These are phyloP conservation scores for Hepsetus odoe DNA, from an alignment of 2,113 vertebrate species.

Conservation along the genomic window DNA sequence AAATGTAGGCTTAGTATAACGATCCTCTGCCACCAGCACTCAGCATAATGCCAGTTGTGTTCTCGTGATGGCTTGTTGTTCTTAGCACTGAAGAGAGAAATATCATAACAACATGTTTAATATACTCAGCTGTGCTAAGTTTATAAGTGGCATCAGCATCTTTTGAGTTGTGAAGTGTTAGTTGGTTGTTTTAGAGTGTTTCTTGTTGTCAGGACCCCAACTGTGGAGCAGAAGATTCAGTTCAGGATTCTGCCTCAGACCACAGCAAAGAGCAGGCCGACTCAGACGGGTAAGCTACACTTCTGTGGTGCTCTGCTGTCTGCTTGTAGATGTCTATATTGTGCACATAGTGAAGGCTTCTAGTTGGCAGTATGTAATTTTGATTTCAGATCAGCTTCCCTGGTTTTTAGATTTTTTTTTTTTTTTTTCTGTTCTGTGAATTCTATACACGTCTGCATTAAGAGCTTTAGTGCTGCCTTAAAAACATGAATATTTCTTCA, in stretches of 20 bases:
- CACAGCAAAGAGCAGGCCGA: conserved; percentile 39
- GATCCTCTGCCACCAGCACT: neutral
- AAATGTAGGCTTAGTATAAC: neutral
- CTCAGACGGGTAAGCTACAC: conserved; percentile 38
- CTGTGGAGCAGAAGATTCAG: conserved; percentile 38
- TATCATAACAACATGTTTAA: neutral
- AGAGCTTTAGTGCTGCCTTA: no score
- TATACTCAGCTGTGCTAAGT: neutral
- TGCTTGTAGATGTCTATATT: neutral
- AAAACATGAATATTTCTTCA: no score
- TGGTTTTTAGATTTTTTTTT: no score
- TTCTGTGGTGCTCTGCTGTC: neutral
- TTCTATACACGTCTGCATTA: no score
- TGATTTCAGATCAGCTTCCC: neutral
- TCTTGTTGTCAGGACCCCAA: conserved; percentile 50
- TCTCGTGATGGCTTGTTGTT: conserved; percentile 4
- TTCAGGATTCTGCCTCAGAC: conserved; percentile 35
- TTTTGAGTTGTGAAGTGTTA: neutral
- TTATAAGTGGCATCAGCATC: neutral
- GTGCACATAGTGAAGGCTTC: neutral
- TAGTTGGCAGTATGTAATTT: neutral
- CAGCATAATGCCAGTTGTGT: neutral
- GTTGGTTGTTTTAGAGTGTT: neutral
- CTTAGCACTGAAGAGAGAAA: conserved; percentile 14
- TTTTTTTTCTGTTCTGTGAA: no score